Evolutionary conservation across 2,888 invertebrate genomes (phyloP), one percentile per base, ranked within the genome.

Genomic region (Parnassius mnemosyne): DNA sequence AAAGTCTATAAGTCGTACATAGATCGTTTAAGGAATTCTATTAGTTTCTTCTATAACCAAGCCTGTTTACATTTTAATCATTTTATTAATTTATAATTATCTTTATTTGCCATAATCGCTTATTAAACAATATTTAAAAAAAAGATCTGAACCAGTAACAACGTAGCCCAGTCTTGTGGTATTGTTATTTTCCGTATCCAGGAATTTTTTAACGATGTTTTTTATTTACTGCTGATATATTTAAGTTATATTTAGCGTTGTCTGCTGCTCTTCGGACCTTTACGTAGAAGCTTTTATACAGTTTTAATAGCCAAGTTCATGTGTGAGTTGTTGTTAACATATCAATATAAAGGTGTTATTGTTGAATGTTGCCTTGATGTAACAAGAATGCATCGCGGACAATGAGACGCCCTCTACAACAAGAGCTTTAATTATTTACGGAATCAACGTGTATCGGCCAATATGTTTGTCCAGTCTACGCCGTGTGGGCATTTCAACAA

Each of bases 381-480:
- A 64, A 60, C 63, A 47, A 25, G 41, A 42, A 12, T 51, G 50
- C 58, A 34, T 10, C 42, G 60, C 70, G 67, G 64, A 69, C 68
- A 66, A 68, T 72, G 72, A 71, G 75, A 75, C 74, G 75, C 74
- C 76, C 79, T 77, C 77, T 75, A 71, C 75, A 71, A 78, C 70
- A 71, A 82, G 79, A 87, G 86, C 87, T 86, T 87, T 87, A 86
- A 86, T 82, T 76, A 79, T 74, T 72, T 75, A 75, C 80, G 75
- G 69, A 69, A 69, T 72, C 72, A 71, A 68, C 66, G 68, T 74
- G 69, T 62, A 56, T 59, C 65, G 71, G 71, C 65, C 66, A 67
- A 63, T 66, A 63, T 66, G 62, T 66, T 65, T 61, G 68, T 72
- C 69, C 66, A 68, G 68, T 67, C 68, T 61, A 53, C 64, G 47